These are phyloP conservation scores for Ispidina lecontei DNA, from an alignment of 2,797 vertebrate species.

Conservation along the genomic window DNA sequence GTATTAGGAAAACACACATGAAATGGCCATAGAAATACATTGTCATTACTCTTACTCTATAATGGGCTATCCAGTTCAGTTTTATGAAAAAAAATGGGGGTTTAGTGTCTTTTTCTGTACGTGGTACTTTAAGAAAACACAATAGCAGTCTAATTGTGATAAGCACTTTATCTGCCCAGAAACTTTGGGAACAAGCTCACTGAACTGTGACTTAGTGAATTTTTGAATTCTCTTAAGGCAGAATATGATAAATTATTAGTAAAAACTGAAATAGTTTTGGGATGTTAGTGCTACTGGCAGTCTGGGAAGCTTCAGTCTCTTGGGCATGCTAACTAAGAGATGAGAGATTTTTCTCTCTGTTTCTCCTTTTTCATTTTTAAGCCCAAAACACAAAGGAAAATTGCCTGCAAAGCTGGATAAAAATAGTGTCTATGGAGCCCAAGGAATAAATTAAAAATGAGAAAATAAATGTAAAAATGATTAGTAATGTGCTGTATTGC, in stretches of 20 bases:
- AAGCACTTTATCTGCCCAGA: background rate
- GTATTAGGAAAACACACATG: background rate
- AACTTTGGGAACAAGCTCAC: slow-evolving; percentile 22
- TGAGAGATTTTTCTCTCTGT: background rate
- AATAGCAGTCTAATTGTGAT: background rate
- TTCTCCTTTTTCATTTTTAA: background rate
- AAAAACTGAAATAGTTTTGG: slow-evolving; percentile 20
- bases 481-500: background rate
- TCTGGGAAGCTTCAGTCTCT: slow-evolving; percentile 20
- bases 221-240: slow-evolving; percentile 37
- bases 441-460: background rate
- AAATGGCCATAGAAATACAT: background rate
- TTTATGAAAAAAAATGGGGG: background rate
- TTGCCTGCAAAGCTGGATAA: background rate
- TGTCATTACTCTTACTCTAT: background rate
- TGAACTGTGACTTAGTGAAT: slow-evolving; percentile 31
- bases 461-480: background rate
- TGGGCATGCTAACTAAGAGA: background rate
- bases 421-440: background rate
- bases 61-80: background rate
- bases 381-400: background rate
- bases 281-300: slow-evolving; percentile 6
- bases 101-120: background rate
- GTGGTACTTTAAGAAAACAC: background rate
- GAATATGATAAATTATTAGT: slow-evolving; percentile 47